Evolutionary conservation across 2,113 vertebrate genomes (phyloP).

Genomic region (Myrmecophaga tridactyla): DNA sequence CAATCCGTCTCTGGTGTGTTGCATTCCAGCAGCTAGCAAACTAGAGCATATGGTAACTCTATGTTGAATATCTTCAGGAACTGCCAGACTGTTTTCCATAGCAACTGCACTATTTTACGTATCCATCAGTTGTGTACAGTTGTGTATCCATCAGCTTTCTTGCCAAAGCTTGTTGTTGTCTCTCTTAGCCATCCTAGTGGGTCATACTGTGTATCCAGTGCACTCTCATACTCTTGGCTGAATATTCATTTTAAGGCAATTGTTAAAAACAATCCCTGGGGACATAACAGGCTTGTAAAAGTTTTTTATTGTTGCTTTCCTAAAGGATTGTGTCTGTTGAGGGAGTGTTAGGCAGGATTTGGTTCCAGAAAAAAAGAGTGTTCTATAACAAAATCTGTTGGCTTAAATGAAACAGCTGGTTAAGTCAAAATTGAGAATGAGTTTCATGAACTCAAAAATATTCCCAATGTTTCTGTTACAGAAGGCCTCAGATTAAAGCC

Average conservation of each 20-base stretch:
- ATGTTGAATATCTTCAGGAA: slow-evolving; percentile 13
- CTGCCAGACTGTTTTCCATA: slow-evolving; percentile 16
- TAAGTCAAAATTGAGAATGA: slow-evolving; percentile 52
- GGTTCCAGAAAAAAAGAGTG: neutral
- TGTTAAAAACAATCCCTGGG: neutral
- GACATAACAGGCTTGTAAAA: neutral
- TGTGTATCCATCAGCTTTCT: neutral
- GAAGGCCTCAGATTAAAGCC: slow-evolving; percentile 15
- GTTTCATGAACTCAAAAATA: slow-evolving; percentile 54
- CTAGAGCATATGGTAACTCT: neutral
- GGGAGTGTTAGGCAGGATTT: neutral
- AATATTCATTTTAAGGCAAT: neutral
- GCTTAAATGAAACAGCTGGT: slow-evolving; percentile 57
- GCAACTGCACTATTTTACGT: neutral
- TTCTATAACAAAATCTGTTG: neutral
- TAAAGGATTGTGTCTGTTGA: neutral
- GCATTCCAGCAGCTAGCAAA: no score
- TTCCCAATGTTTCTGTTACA: slow-evolving; percentile 42
- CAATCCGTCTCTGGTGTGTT: no score
- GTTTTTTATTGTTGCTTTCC: slow-evolving; percentile 21
- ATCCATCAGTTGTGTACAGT: neutral
- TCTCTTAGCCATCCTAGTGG: neutral
- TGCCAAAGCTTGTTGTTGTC: neutral
- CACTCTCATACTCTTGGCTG: neutral
- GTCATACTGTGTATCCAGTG: neutral